These are phyloP conservation scores for Erebia epiphron DNA, from an alignment of 2,888 invertebrate genomes.

Conservation along the genomic window DNA sequence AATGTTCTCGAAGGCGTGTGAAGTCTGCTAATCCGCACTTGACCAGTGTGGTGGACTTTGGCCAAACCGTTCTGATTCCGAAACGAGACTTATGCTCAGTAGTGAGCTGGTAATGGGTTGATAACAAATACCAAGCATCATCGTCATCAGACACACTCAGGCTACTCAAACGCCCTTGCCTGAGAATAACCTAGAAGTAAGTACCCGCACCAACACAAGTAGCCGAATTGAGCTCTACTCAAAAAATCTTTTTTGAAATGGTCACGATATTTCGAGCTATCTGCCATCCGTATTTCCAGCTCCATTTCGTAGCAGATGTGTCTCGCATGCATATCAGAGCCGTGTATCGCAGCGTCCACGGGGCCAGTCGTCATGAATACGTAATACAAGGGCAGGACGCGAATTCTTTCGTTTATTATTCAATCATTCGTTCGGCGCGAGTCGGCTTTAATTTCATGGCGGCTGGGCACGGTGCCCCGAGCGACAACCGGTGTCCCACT, in stretches of 20 bases:
- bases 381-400: constrained; percentile 81
- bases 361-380: constrained; percentile 80
- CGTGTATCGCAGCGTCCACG: constrained; percentile 55
- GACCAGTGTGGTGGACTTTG: too few relatives aligned
- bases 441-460: constrained; percentile 83
- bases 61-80: too few relatives aligned
- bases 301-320: constrained; percentile 47
- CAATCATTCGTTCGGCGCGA: constrained; percentile 83
- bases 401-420: constrained; percentile 83
- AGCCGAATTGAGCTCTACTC: background rate
- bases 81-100: too few relatives aligned
- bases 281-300: constrained; percentile 17
- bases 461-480: constrained; percentile 77
- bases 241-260: constrained; percentile 1
- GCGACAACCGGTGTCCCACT: constrained; percentile 58
- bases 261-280: constrained; percentile 2
- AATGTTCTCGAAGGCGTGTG: too few relatives aligned
- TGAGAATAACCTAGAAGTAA: too few relatives aligned
- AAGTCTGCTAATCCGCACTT: too few relatives aligned
- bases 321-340: constrained; percentile 50
- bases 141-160: too few relatives aligned
- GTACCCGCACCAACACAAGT: too few relatives aligned
- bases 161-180: too few relatives aligned
- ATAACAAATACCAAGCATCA: too few relatives aligned
- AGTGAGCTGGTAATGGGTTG: too few relatives aligned